phyloP scores from a whole-genome alignment of 2,797 vertebrate genomes.

The Halcyon chelicuti region DNA sequence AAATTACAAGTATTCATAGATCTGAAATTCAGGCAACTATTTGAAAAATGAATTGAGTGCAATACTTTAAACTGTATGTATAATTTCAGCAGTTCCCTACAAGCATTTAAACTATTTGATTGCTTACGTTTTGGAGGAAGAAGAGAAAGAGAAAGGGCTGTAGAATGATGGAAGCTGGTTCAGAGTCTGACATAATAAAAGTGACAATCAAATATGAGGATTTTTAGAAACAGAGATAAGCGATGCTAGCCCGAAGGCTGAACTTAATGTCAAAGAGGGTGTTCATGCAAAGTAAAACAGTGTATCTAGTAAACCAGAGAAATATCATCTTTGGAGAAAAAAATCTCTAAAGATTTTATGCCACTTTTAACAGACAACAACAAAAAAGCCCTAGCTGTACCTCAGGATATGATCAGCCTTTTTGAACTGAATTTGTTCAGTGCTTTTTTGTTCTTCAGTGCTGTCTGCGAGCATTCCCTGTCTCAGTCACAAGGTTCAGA shows the following conservation, averaged over 20 bases:
- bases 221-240: conserved; percentile 54
- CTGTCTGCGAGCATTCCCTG: conserved; percentile 66
- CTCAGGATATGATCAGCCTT: conserved; percentile 73
- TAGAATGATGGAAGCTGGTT: neutral
- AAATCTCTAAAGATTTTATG: conserved; percentile 75
- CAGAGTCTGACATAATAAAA: conserved; percentile 45
- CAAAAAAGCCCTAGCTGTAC: conserved; percentile 63
- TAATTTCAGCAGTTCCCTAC: neutral
- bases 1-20: neutral
- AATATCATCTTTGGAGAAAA: conserved; percentile 55
- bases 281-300: conserved; percentile 68
- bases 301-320: conserved; percentile 72
- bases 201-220: conserved; percentile 44
- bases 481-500: conserved; percentile 57
- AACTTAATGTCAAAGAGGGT: conserved; percentile 70
- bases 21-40: neutral
- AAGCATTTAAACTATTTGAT: neutral
- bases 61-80: neutral
- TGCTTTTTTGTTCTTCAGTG: conserved; percentile 60
- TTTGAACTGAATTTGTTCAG: conserved; percentile 80
- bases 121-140: neutral
- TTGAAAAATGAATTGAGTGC: neutral
- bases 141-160: neutral
- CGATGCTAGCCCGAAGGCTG: conserved; percentile 51
- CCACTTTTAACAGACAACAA: conserved; percentile 78